Conservation (phyloP, 2,888 invertebrate genomes). For the Acanthosepion esculentum region DNA sequence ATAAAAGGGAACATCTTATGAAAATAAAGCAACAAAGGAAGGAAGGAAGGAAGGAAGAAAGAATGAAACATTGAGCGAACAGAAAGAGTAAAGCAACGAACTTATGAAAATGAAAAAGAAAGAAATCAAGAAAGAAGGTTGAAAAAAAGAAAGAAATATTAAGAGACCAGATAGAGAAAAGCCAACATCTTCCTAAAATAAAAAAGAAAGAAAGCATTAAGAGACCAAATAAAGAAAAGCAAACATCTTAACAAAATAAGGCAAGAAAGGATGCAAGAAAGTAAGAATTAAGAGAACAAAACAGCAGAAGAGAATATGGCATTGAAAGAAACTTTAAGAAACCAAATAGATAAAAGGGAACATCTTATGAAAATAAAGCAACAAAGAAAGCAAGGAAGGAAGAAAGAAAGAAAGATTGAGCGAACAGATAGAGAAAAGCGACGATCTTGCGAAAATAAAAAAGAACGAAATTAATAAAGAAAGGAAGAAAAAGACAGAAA, state of each 20-base stretch:
- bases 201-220: not conserved
- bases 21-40: not conserved
- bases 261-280: too few relatives aligned
- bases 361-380: too few relatives aligned
- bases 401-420: not conserved
- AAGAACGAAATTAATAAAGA: not conserved
- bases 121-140: not conserved
- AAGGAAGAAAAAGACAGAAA: not conserved
- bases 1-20: not conserved
- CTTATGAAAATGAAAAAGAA: not conserved
- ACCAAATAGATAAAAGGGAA: too few relatives aligned
- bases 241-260: too few relatives aligned
- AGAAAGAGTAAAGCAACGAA: not conserved
- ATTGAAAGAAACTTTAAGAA: not conserved
- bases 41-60: not conserved
- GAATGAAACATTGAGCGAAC: not conserved
- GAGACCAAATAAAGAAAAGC: too few relatives aligned
- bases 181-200: too few relatives aligned
- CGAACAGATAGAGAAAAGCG: not conserved
- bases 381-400: too few relatives aligned
- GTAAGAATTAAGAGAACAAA: too few relatives aligned
- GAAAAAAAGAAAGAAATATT: not conserved
- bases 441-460: too few relatives aligned
- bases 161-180: not conserved
- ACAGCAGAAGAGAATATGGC: too few relatives aligned